These are phyloP conservation scores for Dysmachus trigonus DNA, from an alignment of 2,888 invertebrate genomes.

Conservation along the genomic window DNA sequence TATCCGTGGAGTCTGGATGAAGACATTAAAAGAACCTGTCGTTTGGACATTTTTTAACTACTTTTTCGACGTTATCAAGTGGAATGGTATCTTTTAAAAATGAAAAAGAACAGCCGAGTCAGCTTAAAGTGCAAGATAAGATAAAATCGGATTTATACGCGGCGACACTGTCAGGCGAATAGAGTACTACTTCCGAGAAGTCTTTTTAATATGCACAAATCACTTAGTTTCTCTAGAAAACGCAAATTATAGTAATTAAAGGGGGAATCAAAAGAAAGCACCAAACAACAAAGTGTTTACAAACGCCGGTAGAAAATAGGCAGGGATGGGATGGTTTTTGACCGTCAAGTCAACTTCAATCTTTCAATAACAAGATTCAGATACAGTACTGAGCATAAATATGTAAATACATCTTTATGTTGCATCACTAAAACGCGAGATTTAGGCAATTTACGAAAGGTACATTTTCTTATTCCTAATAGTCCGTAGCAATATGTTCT, in stretches of 20 bases:
- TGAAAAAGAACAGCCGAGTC: not conserved
- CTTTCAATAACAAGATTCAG: too few species aligned
- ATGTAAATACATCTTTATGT: not conserved
- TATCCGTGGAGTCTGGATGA: conserved; percentile 76
- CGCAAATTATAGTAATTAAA: not conserved
- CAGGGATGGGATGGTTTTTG: not conserved
- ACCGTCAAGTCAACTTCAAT: not conserved
- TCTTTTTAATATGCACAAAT: not conserved
- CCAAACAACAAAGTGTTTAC: not conserved
- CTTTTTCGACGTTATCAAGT: not conserved
- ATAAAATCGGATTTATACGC: not conserved
- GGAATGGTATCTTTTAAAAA: not conserved
- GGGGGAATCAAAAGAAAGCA: not conserved
- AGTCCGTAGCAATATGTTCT: too few species aligned
- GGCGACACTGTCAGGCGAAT: not conserved
- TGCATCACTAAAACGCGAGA: not conserved
- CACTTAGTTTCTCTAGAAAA: not conserved
- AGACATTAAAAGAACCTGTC: conserved; percentile 73
- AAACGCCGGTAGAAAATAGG: not conserved
- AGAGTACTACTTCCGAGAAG: not conserved
- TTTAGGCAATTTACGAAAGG: too few species aligned
- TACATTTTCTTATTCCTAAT: too few species aligned
- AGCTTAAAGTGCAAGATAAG: not conserved
- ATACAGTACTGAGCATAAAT: not conserved
- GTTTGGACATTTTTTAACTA: conserved; percentile 52